These are phyloP conservation scores for Ciconia maguari DNA, from an alignment of 2,113 vertebrate species.

Conservation along the genomic window DNA sequence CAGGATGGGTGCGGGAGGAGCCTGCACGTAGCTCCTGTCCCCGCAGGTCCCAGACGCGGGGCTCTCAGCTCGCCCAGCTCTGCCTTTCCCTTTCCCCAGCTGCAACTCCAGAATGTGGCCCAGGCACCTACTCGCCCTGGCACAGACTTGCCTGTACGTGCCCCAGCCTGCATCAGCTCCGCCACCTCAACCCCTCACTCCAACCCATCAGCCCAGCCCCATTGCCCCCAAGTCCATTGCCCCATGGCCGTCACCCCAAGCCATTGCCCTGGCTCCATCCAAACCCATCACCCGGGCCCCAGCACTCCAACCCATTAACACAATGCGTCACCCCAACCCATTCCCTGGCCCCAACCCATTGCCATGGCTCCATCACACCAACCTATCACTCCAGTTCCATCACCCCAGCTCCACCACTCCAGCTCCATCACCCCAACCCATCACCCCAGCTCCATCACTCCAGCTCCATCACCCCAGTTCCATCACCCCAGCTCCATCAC, in stretches of 20 bases:
- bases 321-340: no score
- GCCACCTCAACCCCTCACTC: not conserved
- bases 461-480: not conserved
- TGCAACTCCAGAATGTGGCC: rapidly evolving
- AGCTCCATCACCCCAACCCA: not conserved
- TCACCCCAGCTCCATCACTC: no score
- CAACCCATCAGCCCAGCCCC: not conserved
- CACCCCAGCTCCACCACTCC: not conserved
- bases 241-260: not conserved
- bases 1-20: not conserved
- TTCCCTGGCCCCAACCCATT: not conserved
- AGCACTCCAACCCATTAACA: no score
- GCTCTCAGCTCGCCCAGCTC: rapidly evolving
- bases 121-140: rapidly evolving
- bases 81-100: not conserved
- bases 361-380: not conserved
- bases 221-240: no score
- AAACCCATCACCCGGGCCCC: not conserved
- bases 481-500: no score
- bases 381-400: not conserved
- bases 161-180: not conserved
- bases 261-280: not conserved
- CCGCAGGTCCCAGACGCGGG: rapidly evolving
- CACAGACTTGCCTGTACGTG: rapidly evolving
- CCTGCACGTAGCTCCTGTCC: rapidly evolving